These are phyloP conservation scores for Brenthis hecate DNA, from an alignment of 2,888 invertebrate genomes.

Conservation along the genomic window DNA sequence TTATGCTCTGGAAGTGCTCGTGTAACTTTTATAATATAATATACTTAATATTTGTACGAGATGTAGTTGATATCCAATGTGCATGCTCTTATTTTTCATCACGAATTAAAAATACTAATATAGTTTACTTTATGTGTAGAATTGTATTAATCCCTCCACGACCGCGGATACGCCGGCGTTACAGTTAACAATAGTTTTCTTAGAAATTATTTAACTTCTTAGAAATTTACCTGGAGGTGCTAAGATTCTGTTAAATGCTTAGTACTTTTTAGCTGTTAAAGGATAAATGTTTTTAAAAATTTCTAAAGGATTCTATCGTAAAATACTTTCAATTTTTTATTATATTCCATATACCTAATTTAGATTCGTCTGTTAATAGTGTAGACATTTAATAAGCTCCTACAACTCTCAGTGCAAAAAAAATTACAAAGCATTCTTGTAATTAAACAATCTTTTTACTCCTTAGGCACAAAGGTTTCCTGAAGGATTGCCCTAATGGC, in stretches of 20 bases:
- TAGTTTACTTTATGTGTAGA: background rate
- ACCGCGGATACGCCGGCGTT: no score
- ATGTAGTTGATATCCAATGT: background rate
- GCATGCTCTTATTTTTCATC: background rate
- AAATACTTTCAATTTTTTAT: no score
- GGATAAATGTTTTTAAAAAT: no score
- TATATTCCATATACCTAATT: no score
- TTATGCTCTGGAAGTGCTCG: background rate
- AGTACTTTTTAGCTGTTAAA: no score
- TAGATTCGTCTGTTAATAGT: no score
- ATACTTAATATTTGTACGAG: background rate
- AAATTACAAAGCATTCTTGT: background rate
- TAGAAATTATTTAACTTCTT: no score
- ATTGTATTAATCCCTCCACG: no score
- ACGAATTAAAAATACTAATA: background rate
- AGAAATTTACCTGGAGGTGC: no score
- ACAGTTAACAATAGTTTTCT: no score
- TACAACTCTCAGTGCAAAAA: background rate
- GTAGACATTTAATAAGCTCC: background rate
- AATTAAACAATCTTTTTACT: conserved; percentile 1
- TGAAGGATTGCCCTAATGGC: conserved; percentile 98
- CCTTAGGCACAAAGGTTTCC: conserved; percentile 95
- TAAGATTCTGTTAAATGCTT: background rate
- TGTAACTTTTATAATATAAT: background rate
- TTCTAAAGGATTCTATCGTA: no score